Conservation (phyloP, 2,113 vertebrate genomes). For the Bubo blakistoni region DNA sequence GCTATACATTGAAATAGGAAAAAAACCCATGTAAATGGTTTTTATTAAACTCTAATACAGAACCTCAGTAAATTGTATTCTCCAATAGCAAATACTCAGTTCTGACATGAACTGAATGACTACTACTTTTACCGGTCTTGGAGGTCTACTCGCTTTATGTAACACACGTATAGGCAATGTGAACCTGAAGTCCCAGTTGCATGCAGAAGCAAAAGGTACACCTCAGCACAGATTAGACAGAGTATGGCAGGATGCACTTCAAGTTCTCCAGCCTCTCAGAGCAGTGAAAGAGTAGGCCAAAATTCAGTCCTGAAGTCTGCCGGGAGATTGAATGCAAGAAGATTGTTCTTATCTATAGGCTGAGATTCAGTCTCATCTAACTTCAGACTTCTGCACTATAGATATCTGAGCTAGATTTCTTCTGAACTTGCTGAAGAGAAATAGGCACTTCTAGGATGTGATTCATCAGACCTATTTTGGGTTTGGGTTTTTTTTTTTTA, state of each 20-base stretch:
- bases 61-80: background rate
- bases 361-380: background rate
- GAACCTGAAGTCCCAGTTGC: background rate
- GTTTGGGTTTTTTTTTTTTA: background rate
- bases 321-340: background rate
- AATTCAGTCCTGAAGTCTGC: background rate
- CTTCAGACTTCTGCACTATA: background rate
- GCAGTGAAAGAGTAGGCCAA: background rate
- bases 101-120: background rate
- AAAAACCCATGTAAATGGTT: background rate
- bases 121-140: background rate
- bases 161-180: fast-evolving
- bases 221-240: background rate
- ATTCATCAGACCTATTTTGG: background rate
- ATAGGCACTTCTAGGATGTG: background rate
- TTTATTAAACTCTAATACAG: no score
- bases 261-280: background rate
- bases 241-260: background rate
- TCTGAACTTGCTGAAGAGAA: background rate
- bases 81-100: background rate
- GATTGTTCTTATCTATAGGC: background rate
- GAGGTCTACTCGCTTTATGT: fast-evolving
- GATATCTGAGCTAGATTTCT: background rate
- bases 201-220: background rate
- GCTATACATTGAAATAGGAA: background rate